phyloP scores from a whole-genome alignment of 2,797 vertebrate species.

The Acanthis flammea region DNA sequence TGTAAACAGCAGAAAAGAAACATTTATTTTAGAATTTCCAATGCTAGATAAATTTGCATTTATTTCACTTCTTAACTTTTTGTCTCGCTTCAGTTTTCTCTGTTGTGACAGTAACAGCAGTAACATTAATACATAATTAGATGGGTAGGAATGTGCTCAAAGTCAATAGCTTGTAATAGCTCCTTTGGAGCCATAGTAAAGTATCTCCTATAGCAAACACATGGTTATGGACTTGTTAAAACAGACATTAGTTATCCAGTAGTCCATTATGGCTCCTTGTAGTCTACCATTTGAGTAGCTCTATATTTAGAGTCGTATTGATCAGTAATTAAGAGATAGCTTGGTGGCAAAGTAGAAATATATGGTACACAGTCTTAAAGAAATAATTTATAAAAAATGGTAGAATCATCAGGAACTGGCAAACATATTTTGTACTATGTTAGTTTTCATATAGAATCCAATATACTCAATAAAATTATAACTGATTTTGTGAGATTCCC shows the following conservation, averaged over 20 bases:
- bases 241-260: conserved; percentile 76
- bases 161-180: conserved; percentile 58
- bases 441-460: conserved; percentile 30
- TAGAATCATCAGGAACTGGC: conserved; percentile 1
- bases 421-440: not conserved
- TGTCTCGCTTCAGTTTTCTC: not conserved
- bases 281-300: conserved; percentile 72
- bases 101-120: conserved; percentile 46
- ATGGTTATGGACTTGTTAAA: conserved; percentile 78
- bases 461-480: conserved; percentile 11
- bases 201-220: conserved; percentile 71
- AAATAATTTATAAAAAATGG: conserved; percentile 29
- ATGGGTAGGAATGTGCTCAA: conserved; percentile 7
- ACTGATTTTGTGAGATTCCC: not conserved
- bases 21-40: not conserved
- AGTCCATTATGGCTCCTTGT: conserved; percentile 76
- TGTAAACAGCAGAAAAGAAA: not conserved
- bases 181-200: conserved; percentile 70
- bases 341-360: conserved; percentile 56
- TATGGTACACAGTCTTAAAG: conserved; percentile 13
- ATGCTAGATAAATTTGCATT: not conserved
- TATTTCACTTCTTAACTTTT: not conserved
- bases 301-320: conserved; percentile 77
- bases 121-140: conserved; percentile 49
- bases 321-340: conserved; percentile 66